Evolutionary conservation across 2,888 invertebrate species (phyloP).

Genomic region (Luperina testacea): DNA sequence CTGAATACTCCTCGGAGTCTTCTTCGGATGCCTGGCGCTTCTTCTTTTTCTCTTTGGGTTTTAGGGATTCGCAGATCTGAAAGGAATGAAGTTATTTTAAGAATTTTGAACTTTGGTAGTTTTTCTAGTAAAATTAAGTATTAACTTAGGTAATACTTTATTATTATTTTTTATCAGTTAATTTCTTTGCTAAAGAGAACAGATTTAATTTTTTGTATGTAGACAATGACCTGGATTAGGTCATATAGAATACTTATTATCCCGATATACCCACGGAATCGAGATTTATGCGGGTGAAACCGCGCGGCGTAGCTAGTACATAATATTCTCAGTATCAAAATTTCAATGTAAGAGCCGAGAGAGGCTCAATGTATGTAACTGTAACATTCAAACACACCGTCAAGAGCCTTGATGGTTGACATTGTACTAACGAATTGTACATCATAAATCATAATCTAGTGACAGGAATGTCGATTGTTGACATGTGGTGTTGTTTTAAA

Average conservation of each 20-base stretch:
- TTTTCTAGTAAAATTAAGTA: neutral
- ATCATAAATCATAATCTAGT: slow-evolving; percentile 2
- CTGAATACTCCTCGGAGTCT: slow-evolving; percentile 82
- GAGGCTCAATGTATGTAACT: neutral
- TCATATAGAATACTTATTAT: neutral
- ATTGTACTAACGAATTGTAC: slow-evolving; percentile 2
- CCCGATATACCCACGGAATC: neutral
- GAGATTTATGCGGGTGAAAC: neutral
- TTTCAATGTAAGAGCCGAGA: neutral
- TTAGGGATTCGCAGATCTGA: slow-evolving; percentile 96
- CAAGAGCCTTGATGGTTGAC: neutral
- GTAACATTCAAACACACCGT: neutral
- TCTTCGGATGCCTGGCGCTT: slow-evolving; percentile 80
- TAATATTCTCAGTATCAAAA: too few relatives aligned
- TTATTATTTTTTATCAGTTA: neutral
- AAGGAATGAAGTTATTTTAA: neutral
- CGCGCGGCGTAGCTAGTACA: neutral
- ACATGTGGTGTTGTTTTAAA: neutral
- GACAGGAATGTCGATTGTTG: slow-evolving; percentile 10
- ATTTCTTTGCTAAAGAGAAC: neutral
- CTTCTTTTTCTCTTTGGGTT: slow-evolving; percentile 79
- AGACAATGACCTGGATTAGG: neutral
- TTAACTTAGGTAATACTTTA: too few relatives aligned
- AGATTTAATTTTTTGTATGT: neutral
- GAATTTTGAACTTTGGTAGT: neutral